A percentile compares a stretch with the other conserved stretches of the same genome.
Conservation (phyloP, 2,888 invertebrate genomes). For the Agrotis ipsilon region DNA sequence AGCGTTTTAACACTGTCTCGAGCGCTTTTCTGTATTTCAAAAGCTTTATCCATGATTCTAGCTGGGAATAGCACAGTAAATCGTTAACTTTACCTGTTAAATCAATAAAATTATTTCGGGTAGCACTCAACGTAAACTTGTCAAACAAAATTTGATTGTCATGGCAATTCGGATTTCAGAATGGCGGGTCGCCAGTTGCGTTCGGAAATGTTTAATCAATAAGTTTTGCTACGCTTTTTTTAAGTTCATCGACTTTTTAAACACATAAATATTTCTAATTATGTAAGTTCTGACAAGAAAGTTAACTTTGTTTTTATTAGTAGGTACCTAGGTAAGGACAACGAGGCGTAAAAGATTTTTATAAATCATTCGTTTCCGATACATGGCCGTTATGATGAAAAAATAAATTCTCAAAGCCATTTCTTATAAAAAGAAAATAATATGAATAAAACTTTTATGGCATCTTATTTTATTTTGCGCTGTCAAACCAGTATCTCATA, state of each 20-base stretch:
- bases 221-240: background rate
- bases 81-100: slow-evolving; percentile 75
- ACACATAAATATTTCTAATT: too few species aligned
- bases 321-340: too few species aligned
- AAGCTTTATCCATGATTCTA: slow-evolving; percentile 91
- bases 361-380: too few species aligned
- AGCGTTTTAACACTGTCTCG: slow-evolving; percentile 94
- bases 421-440: too few species aligned
- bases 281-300: background rate
- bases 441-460: too few species aligned
- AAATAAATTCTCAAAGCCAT: too few species aligned
- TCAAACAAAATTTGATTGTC: slow-evolving; percentile 68
- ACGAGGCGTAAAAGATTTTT: too few species aligned
- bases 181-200: slow-evolving; percentile 46
- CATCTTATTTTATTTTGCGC: too few species aligned
- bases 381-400: too few species aligned
- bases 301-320: background rate
- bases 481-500: too few species aligned
- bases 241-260: background rate
- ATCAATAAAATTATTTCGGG: slow-evolving; percentile 74
- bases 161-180: slow-evolving; percentile 58
- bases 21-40: slow-evolving; percentile 93
- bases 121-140: slow-evolving; percentile 65
- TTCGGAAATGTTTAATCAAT: slow-evolving; percentile 48
- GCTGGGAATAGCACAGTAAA: slow-evolving; percentile 63